Evolutionary conservation across 2,113 vertebrate species (phyloP), one percentile per base, ranked within the genome.

Genomic region (Empidonax alnorum): DNA sequence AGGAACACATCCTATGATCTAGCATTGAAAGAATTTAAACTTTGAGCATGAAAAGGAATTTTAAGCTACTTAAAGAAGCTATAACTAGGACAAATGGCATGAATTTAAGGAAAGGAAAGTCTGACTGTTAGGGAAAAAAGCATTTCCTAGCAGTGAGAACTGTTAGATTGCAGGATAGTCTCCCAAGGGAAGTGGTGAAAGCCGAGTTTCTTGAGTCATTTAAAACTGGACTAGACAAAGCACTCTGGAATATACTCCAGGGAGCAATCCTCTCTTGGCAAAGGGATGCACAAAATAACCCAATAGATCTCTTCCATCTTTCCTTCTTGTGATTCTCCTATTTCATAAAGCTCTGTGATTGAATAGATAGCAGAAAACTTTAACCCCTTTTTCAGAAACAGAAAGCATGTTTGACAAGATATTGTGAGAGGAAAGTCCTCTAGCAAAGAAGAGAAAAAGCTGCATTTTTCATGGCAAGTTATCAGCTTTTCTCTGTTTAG

Each of bases 181-280:
- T 97, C 94, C 90, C 94, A 87, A 94, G 94, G 72, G 90, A 95
- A 87, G 47, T n/a, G n/a, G 84, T 96, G 86, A 90, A 89, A 97
- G 83, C 82, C 96, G 96, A 86, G 16, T 25, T 72, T 93, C 90
- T 96, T 77, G 63, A 96, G 92, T 93, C 80, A 63, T 94, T 95
- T 92, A 55, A 92, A 96, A 92, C 41, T 62, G n/a, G 94, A 97
- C 89, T 53, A 79, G 89, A 97, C 83, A 95, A 97, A 98, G 93
- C 80, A 91, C 93, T 96, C 33, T 33, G 47, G 61, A 95, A 95
- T 84, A 81, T 89, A 73, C 53, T 87, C 84, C 37, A 91, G 84
- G 42, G 95, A 97, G 78, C 89, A 97, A 97, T 96, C 61, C 52
- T 92, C 67, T 67, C 78, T 86, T 94, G 67, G 85, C 87, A 97